Percentiles rank a stretch among this genome's conserved stretches.
Conservation (phyloP, 2,888 invertebrate species). For the Dermolepida albohirtum region DNA sequence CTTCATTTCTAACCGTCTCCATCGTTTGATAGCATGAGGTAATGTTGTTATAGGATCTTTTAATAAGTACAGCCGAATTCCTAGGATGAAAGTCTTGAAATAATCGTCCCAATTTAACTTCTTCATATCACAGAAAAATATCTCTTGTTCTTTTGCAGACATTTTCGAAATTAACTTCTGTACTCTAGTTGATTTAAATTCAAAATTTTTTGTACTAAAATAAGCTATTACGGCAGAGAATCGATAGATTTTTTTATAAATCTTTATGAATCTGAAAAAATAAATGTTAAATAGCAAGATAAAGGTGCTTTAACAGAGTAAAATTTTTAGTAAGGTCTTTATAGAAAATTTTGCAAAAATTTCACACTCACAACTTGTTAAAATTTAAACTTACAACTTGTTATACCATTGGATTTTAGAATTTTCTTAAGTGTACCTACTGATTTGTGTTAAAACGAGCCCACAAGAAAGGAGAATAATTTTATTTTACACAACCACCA, state of each 20-base stretch:
- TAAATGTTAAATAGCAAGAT: not conserved
- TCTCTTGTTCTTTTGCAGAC: constrained; percentile 65
- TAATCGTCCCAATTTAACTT: constrained; percentile 82
- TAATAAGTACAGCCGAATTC: constrained; percentile 80
- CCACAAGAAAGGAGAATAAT: too few species aligned
- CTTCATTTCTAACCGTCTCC: constrained; percentile 22
- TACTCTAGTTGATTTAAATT: constrained; percentile 74
- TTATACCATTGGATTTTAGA: too few species aligned
- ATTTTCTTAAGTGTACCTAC: too few species aligned
- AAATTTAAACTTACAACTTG: too few species aligned
- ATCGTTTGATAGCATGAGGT: constrained; percentile 66
- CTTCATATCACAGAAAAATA: constrained; percentile 82
- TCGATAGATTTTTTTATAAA: constrained; percentile 84
- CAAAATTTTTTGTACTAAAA: constrained; percentile 81
- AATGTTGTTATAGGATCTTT: constrained; percentile 81
- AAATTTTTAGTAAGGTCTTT: too few species aligned
- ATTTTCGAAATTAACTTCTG: constrained; percentile 69
- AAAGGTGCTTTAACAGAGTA: too few species aligned
- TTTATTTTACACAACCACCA: too few species aligned
- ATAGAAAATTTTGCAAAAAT: too few species aligned
- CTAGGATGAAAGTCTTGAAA: constrained; percentile 76
- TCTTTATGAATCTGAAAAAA: constrained; percentile 76
- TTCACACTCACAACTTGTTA: too few species aligned
- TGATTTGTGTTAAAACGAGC: too few species aligned
- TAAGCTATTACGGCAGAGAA: constrained; percentile 79